phyloP scores from a whole-genome alignment of 2,797 vertebrate species.

The Tokudaia muenninki region DNA sequence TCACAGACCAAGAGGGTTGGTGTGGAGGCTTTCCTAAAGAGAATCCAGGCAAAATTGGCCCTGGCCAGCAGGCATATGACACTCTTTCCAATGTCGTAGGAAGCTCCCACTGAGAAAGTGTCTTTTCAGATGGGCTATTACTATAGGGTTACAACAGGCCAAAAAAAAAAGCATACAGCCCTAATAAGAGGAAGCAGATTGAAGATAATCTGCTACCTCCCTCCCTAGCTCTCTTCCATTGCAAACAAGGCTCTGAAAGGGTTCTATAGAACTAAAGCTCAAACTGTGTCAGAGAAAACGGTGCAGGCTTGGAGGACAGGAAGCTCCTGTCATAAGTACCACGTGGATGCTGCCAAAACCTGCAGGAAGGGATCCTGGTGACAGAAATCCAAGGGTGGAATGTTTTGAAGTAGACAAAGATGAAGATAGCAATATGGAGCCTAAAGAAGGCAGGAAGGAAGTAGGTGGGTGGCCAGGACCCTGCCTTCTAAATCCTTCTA shows the following conservation, averaged over 20 bases:
- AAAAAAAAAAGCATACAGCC: slow-evolving; percentile 47
- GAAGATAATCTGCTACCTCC: slow-evolving; percentile 65
- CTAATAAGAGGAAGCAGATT: slow-evolving; percentile 67
- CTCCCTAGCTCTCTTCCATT: slow-evolving; percentile 18
- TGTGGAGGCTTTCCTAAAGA: neutral
- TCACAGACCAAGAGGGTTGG: neutral
- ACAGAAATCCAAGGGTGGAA: neutral
- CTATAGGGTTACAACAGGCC: neutral
- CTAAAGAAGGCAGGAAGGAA: neutral
- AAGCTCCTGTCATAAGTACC: neutral
- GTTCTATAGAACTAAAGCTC: neutral
- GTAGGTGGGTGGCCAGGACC: neutral
- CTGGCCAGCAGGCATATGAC: neutral
- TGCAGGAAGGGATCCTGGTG: neutral
- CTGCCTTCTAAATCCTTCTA: neutral
- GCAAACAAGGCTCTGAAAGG: slow-evolving; percentile 62
- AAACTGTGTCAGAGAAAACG: slow-evolving; percentile 6
- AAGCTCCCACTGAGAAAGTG: slow-evolving; percentile 13
- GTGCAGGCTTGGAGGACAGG: neutral
- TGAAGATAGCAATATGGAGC: neutral
- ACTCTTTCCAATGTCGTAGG: neutral
- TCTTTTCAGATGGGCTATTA: slow-evolving; percentile 58
- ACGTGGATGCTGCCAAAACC: neutral
- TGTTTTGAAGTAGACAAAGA: neutral
- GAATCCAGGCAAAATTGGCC: neutral